Evolutionary conservation across 2,113 vertebrate species (phyloP).

Genomic region (Colistium nudipinnis): DNA sequence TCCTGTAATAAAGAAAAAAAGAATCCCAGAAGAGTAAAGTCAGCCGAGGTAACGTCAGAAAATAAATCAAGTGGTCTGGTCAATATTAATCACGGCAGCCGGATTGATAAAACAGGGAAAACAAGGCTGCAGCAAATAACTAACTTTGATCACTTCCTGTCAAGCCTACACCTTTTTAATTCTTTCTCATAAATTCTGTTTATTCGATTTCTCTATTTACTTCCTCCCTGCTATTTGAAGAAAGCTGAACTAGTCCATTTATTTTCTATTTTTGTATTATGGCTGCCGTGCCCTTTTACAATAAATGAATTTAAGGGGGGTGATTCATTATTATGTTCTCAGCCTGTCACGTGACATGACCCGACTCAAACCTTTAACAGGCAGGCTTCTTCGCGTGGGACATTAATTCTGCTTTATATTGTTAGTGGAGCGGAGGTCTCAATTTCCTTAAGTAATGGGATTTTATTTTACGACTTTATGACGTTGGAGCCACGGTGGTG

Average conservation of each 20-base stretch:
- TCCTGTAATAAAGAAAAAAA: not conserved
- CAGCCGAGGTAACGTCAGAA: constrained; percentile 12
- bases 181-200: not conserved
- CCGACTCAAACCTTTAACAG: constrained; percentile 11
- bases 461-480: not conserved
- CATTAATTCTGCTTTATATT: not conserved
- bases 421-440: not conserved
- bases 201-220: not conserved
- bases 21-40: not conserved
- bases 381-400: not conserved
- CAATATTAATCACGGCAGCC: constrained; percentile 5
- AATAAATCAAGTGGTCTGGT: constrained; percentile 8
- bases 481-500: too few relatives aligned
- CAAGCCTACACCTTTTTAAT: not conserved
- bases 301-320: not conserved
- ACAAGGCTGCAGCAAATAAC: too few relatives aligned
- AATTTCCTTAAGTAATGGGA: not conserved
- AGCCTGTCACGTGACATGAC: constrained; percentile 19
- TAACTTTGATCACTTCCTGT: not conserved
- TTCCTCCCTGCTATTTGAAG: too few relatives aligned
- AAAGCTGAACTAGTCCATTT: not conserved
- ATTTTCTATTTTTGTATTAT: constrained; percentile 4
- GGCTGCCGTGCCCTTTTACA: not conserved
- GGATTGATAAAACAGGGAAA: constrained; percentile 4
- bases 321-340: constrained; percentile 21